phyloP scores from a whole-genome alignment of 2,888 invertebrate genomes.

The Electrophaes corylata region DNA sequence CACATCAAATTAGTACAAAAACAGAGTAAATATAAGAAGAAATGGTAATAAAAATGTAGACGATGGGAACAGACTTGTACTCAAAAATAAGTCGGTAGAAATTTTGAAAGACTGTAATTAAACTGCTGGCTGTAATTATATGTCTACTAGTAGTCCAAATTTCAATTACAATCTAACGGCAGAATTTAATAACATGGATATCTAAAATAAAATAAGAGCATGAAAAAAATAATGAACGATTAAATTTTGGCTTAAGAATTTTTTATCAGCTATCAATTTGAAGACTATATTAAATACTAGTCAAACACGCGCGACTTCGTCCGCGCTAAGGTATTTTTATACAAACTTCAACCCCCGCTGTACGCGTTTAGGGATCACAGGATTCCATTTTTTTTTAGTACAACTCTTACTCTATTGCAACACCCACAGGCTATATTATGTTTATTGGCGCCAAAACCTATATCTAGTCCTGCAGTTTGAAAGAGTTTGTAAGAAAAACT shows the following conservation, averaged over 20 bases:
- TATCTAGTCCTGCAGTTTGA: too few relatives aligned
- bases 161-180: slow-evolving; percentile 34
- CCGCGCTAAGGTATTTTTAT: too few relatives aligned
- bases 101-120: slow-evolving; percentile 35
- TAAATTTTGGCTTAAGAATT: neutral
- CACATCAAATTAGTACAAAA: neutral
- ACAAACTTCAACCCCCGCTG: too few relatives aligned
- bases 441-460: too few relatives aligned
- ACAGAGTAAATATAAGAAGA: neutral
- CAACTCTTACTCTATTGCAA: too few relatives aligned
- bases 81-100: slow-evolving; percentile 21
- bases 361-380: too few relatives aligned
- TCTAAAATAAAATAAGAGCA: slow-evolving; percentile 10
- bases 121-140: slow-evolving; percentile 36
- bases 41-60: slow-evolving; percentile 29
- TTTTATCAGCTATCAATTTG: too few relatives aligned
- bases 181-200: slow-evolving; percentile 17
- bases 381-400: too few relatives aligned
- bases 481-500: too few relatives aligned
- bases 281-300: too few relatives aligned
- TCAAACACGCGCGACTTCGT: too few relatives aligned
- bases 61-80: slow-evolving; percentile 37
- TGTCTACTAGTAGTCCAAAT: slow-evolving; percentile 31
- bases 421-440: too few relatives aligned
- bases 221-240: neutral